Evolutionary conservation across 2,797 vertebrate species (phyloP).

Genomic region (Neosalanx taihuensis): DNA sequence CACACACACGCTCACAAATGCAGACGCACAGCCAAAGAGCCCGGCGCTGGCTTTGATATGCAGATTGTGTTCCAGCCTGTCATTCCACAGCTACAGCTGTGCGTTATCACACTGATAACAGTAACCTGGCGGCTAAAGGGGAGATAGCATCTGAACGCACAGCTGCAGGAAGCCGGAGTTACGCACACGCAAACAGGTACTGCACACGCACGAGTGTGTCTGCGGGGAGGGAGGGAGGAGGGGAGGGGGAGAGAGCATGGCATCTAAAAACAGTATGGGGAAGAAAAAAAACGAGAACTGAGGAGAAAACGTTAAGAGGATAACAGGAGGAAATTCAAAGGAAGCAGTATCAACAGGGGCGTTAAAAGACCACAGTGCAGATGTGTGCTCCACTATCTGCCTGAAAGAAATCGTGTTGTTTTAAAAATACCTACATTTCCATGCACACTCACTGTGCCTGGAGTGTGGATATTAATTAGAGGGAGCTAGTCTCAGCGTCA

Average conservation of each 20-base stretch:
- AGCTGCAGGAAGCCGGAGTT: background rate
- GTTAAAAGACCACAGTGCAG: background rate
- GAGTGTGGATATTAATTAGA: conserved; percentile 50
- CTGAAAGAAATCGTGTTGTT: background rate
- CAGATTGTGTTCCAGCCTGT: conserved; percentile 62
- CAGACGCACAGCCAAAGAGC: conserved; percentile 63
- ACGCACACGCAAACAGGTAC: too few species aligned
- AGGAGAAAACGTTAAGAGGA: background rate
- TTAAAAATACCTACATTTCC: conserved; percentile 26
- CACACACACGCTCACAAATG: background rate
- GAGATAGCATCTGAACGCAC: background rate
- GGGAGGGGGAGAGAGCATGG: too few species aligned
- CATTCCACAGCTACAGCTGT: conserved; percentile 41
- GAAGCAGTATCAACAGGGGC: background rate
- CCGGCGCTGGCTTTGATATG: conserved; percentile 66
- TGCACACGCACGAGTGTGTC: background rate
- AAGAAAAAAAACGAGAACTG: background rate
- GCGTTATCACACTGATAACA: background rate
- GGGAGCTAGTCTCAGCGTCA: conserved; percentile 48
- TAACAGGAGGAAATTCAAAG: background rate
- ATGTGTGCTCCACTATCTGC: background rate
- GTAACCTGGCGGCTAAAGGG: background rate
- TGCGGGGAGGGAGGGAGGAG: background rate
- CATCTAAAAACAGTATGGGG: too few species aligned
- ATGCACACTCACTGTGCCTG: conserved; percentile 38